A percentile compares a stretch with the other conserved stretches of the same genome.
Conservation (phyloP, 2,797 vertebrate genomes). For the Enteromius unitaeniatus region DNA sequence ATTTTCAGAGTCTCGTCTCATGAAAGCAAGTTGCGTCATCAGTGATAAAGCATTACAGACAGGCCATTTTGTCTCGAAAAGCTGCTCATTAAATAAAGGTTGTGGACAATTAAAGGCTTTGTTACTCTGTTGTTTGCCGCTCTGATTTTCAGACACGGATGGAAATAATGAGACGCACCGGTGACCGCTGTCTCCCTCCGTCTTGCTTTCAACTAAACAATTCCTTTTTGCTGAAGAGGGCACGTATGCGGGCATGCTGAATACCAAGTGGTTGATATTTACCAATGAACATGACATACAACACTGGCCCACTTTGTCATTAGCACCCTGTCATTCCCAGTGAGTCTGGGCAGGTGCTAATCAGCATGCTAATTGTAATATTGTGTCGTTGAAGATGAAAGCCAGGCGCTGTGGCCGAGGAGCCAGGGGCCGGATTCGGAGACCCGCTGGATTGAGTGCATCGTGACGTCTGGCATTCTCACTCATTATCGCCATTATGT, state of each 20-base stretch:
- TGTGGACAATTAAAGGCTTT: constrained; percentile 51
- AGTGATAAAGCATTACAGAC: constrained; percentile 27
- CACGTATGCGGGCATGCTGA: constrained; percentile 31
- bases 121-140: constrained; percentile 52
- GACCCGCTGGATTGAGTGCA: constrained; percentile 27
- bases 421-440: constrained; percentile 33
- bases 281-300: constrained; percentile 55
- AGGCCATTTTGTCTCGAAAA: constrained; percentile 47
- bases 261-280: constrained; percentile 58
- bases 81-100: constrained; percentile 55
- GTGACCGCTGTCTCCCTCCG: constrained; percentile 28
- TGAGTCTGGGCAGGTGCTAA: constrained; percentile 64
- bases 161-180: constrained; percentile 45
- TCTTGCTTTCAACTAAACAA: constrained; percentile 43
- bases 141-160: constrained; percentile 47
- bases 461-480: constrained; percentile 51
- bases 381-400: constrained; percentile 58
- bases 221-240: constrained; percentile 43
- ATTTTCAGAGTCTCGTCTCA: constrained; percentile 34
- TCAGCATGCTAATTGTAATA: constrained; percentile 66
- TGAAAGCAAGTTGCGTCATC: constrained; percentile 40
- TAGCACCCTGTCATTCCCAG: constrained; percentile 56
- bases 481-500: constrained; percentile 62
- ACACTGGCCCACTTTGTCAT: constrained; percentile 54
- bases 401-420: constrained; percentile 26